Base-by-base conservation (phyloP, 2,113 vertebrate genomes). In the Chaenocephalus aceratus region DNA sequence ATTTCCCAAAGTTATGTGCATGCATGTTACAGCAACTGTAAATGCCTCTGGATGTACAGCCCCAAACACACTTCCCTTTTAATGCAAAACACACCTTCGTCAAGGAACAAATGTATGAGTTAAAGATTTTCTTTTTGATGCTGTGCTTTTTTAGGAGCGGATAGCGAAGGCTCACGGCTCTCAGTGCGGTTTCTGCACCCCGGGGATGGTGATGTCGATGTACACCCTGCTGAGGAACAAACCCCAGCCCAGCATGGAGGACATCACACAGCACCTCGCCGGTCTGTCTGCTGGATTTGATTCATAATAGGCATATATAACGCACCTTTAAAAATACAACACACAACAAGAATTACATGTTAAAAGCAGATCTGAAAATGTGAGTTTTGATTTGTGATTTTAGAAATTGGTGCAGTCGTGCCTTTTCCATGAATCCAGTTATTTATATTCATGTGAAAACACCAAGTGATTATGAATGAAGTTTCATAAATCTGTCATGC, bases 121-220 rank as follows among this genome's bases (percentile, higher is more conserved):
- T 26, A 26, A 26, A 30, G 3, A 30, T 45, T 48, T 45, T 66
- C 79, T 65, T 41, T 6, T 41, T 41, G 10, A 11, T 41, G 57
- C 34, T 77, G 52, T 45, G 52, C 44, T 66, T 80, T 65, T 76
- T 2, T 72, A 98, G 97, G 96, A 97, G 88, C 95, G 96, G 26
- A 95, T 98, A 18, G 96, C 96, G 7, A 96, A 96, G 85, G 95
- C 95, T 64, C 92, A 96, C 0, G 96, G 97, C 16, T 97, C 95
- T 0, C 96, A 97, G 86, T 97, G 97, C 82, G 97, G 96, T 52
- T 98, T 98, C 94, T 97, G 97, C 77, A 97, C 96, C 7, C 96
- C 97, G 0, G 96, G 96, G 11, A 96, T 97, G 95, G 96, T 96
- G 91, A 97, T 97, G 96, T 96, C 96, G 64, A 94, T 96, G 82